Conservation (phyloP, 2,888 invertebrate genomes). For the Eristalis pertinax region DNA sequence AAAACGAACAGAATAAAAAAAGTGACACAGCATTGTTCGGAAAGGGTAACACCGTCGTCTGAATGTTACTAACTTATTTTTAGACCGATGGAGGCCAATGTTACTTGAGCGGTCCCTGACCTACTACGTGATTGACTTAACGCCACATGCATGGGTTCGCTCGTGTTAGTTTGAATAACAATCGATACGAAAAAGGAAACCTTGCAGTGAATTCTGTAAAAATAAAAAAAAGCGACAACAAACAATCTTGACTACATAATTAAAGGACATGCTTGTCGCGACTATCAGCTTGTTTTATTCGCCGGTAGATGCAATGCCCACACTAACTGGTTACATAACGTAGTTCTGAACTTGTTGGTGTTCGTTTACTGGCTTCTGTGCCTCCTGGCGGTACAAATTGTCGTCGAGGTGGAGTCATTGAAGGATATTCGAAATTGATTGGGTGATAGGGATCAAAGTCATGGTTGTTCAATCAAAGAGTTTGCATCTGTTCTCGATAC, state of each 20-base stretch:
- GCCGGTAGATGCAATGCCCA: background rate
- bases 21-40: background rate
- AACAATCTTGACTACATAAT: background rate
- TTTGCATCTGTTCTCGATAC: no score
- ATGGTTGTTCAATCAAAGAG: background rate
- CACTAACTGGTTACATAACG: background rate
- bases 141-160: background rate
- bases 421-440: background rate
- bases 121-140: conserved; percentile 23
- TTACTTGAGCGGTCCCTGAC: conserved; percentile 20
- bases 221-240: background rate
- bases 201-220: background rate
- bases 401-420: background rate
- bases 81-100: background rate
- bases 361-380: background rate
- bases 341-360: background rate
- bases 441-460: background rate
- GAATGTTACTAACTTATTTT: conserved; percentile 18
- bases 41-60: conserved; percentile 9
- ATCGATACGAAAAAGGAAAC: background rate
- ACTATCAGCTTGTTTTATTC: background rate
- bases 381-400: background rate
- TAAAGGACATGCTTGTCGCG: background rate
- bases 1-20: background rate
- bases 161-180: conserved; percentile 9